A percentile compares a stretch with the other conserved stretches of the same genome.
Evolutionary conservation across 2,113 vertebrate species (phyloP).

Genomic region (Suncus etruscus): DNA sequence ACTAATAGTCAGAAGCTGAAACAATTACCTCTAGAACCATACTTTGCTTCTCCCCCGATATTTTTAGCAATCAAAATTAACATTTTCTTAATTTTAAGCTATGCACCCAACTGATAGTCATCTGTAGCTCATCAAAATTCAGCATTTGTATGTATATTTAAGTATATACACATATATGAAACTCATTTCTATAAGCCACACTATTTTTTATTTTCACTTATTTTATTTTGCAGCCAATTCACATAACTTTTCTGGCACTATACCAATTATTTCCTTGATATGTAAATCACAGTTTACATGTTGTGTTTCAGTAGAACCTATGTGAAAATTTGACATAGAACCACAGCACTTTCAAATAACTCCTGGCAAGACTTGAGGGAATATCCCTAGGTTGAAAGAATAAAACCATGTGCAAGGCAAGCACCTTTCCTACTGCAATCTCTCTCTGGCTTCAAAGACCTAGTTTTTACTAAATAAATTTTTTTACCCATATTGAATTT

Average conservation of each 20-base stretch:
- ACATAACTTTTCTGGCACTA: background rate
- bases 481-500: slow-evolving; percentile 31
- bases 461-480: background rate
- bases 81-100: background rate
- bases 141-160: background rate
- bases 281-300: background rate
- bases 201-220: background rate
- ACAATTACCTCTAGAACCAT: background rate
- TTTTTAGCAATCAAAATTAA: background rate
- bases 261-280: fast-evolving
- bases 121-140: background rate
- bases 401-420: no score
- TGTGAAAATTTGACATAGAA: background rate
- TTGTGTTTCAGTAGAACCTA: background rate
- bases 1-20: background rate
- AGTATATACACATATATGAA: background rate
- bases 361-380: no score
- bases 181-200: no score
- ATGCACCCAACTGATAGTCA: background rate
- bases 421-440: no score
- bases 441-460: background rate
- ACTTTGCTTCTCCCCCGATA: background rate
- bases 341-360: background rate
- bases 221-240: background rate
- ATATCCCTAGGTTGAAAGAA: no score